phyloP scores from a whole-genome alignment of 2,113 vertebrate genomes.

The Poeciliopsis occidentalis region DNA sequence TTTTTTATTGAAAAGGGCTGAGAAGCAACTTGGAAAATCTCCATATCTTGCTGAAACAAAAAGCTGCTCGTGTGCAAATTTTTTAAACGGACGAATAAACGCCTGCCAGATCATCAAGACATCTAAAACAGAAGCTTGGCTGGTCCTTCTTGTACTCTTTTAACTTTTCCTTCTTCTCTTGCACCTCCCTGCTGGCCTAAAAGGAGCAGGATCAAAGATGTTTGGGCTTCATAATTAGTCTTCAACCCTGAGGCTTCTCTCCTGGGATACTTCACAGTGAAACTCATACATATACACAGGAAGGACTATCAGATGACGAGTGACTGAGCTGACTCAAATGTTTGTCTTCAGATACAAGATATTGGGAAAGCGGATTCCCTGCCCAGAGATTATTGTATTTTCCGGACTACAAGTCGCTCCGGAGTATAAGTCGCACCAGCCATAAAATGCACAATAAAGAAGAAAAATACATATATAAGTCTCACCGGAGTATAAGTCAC shows the following conservation, averaged over 20 bases:
- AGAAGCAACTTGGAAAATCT: background rate
- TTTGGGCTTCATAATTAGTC: constrained; percentile 34
- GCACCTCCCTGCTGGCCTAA: constrained; percentile 23
- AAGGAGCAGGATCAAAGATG: constrained; percentile 42
- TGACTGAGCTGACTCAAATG: constrained; percentile 26
- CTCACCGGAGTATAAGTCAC: too few species aligned
- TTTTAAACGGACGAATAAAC: constrained; percentile 26
- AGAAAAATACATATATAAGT: too few species aligned
- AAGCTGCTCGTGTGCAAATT: constrained; percentile 4
- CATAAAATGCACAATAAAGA: too few species aligned
- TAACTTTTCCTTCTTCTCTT: constrained; percentile 15
- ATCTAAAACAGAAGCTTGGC: background rate
- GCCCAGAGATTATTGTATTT: background rate
- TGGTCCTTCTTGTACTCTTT: constrained; percentile 9
- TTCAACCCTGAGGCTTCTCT: constrained; percentile 33
- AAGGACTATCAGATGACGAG: constrained; percentile 42
- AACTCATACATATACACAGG: constrained; percentile 61
- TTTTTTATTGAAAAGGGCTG: background rate
- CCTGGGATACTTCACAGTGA: background rate
- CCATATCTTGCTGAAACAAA: background rate
- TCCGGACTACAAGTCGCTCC: too few species aligned
- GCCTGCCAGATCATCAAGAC: constrained; percentile 26
- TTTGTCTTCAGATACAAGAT: constrained; percentile 1
- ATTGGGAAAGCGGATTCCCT: background rate
- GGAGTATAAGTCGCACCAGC: too few species aligned